Conservation (phyloP, 2,797 vertebrate genomes). For the Myioborus melanocephalus region DNA sequence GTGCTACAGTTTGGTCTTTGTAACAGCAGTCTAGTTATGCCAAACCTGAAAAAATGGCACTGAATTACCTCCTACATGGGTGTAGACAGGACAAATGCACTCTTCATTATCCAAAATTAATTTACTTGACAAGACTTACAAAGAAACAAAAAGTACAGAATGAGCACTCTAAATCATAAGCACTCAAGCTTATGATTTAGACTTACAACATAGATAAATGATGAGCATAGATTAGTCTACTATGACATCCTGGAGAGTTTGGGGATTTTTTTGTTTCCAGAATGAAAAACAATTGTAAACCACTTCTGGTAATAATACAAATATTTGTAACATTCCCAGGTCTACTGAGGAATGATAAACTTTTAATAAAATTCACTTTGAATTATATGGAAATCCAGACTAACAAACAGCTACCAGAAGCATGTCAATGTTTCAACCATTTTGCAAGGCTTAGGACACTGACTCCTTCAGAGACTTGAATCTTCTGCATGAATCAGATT, state of each 20-base stretch:
- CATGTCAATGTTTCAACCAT: background rate
- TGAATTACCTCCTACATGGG: background rate
- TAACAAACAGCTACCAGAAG: background rate
- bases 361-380: background rate
- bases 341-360: background rate
- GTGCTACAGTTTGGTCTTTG: background rate
- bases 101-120: background rate
- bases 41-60: background rate
- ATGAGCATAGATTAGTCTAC: background rate
- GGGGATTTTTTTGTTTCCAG: background rate
- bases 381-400: background rate
- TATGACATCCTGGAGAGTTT: background rate
- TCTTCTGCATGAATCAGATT: background rate
- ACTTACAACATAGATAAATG: background rate
- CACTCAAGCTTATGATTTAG: background rate
- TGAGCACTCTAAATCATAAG: no score
- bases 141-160: background rate
- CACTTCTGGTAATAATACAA: background rate
- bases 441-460: background rate
- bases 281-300: background rate
- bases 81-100: background rate
- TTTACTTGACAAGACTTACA: background rate
- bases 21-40: background rate
- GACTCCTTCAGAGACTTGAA: background rate
- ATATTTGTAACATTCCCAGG: background rate